These are phyloP conservation scores for Phylloscopus collybita DNA, from an alignment of 2,797 vertebrate species.

Conservation along the genomic window DNA sequence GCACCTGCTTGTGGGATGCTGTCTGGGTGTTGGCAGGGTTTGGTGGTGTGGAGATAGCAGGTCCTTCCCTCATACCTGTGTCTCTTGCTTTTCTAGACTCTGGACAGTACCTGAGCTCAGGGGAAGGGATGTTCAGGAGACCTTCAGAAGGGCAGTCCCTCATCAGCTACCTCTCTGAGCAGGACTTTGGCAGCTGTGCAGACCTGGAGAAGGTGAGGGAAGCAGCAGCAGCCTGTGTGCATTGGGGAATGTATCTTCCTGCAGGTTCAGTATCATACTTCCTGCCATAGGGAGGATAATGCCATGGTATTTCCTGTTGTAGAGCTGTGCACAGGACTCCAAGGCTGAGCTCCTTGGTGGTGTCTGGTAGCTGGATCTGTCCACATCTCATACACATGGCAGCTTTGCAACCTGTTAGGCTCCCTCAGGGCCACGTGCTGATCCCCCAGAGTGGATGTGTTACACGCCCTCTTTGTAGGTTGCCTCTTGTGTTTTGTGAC, in stretches of 20 bases:
- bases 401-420: neutral
- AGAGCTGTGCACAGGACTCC: neutral
- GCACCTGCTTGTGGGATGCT: neutral
- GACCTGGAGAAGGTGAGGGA: slow-evolving; percentile 93
- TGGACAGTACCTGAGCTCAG: slow-evolving; percentile 75
- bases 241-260: neutral
- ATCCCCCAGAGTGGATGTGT: neutral
- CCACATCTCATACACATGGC: neutral
- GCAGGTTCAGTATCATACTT: neutral
- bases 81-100: slow-evolving; percentile 77
- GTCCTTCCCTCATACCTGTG: neutral
- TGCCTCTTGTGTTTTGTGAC: neutral
- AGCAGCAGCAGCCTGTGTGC: neutral
- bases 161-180: slow-evolving; percentile 98
- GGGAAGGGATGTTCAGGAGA: slow-evolving; percentile 94
- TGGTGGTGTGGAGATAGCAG: neutral
- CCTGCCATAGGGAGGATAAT: neutral
- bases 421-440: neutral
- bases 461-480: neutral
- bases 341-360: neutral
- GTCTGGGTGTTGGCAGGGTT: neutral
- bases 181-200: slow-evolving; percentile 98
- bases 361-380: neutral
- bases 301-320: neutral
- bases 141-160: slow-evolving; percentile 96